Conservation (phyloP, 2,888 invertebrate species). For the Phyto melanocephala region DNA sequence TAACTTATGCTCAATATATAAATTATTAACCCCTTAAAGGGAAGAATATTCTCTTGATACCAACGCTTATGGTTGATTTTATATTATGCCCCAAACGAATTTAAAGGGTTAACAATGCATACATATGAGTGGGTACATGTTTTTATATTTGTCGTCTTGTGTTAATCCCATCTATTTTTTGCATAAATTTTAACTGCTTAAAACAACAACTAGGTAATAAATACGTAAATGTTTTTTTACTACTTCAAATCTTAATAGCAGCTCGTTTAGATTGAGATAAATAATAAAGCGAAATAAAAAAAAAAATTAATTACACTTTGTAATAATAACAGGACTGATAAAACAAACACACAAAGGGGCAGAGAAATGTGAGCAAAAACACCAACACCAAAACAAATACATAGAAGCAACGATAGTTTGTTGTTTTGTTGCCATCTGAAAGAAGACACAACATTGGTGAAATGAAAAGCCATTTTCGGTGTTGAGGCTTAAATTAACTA, state of each 20-base stretch:
- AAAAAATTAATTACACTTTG: constrained; percentile 27
- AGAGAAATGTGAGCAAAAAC: too few relatives aligned
- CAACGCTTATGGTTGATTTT: not conserved
- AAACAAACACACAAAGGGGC: too few relatives aligned
- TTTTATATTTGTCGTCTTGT: not conserved
- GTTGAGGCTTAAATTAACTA: too few relatives aligned
- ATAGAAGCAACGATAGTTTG: too few relatives aligned
- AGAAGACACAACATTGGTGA: too few relatives aligned
- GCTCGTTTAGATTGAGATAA: constrained; percentile 31
- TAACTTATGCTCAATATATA: not conserved
- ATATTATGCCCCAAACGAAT: not conserved
- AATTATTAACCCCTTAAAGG: not conserved
- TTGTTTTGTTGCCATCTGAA: too few relatives aligned
- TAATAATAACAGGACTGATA: not conserved
- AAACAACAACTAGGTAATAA: not conserved
- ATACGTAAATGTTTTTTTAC: too few relatives aligned
- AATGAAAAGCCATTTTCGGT: too few relatives aligned
- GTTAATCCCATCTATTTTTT: constrained; percentile 20
- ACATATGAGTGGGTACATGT: not conserved
- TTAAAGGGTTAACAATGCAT: not conserved
- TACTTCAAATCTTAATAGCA: constrained; percentile 29
- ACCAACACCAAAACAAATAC: too few relatives aligned
- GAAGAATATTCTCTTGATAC: too few relatives aligned
- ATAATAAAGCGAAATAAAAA: constrained; percentile 24
- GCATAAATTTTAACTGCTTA: constrained; percentile 7